Conservation (phyloP, 2,113 vertebrate genomes). For the Sinocyclocheilus maitianheensis region DNA sequence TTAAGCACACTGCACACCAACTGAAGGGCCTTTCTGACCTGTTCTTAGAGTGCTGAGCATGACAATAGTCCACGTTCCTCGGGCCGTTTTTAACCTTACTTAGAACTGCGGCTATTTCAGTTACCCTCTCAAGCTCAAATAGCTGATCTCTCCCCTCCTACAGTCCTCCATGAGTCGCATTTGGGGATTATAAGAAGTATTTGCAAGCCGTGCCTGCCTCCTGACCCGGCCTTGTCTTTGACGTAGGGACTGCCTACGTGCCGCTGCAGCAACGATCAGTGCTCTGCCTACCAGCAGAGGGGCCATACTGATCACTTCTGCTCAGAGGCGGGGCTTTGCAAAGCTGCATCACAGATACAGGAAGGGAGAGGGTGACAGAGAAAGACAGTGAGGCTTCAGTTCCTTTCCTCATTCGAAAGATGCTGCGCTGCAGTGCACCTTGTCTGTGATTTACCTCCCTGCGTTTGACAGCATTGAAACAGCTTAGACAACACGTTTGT, state of each 20-base stretch:
- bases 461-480: not conserved
- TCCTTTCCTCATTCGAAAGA: constrained; percentile 55
- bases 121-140: constrained; percentile 56
- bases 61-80: constrained; percentile 44
- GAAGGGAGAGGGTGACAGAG: constrained; percentile 53
- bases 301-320: constrained; percentile 76
- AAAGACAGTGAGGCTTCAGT: constrained; percentile 57
- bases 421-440: constrained; percentile 51
- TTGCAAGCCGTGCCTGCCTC: constrained; percentile 61
- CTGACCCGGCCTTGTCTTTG: constrained; percentile 71
- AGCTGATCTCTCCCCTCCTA: constrained; percentile 35
- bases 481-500: not conserved
- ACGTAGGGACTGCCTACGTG: constrained; percentile 78
- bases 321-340: constrained; percentile 57
- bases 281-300: constrained; percentile 78
- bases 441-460: not conserved
- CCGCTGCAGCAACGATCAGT: constrained; percentile 79
- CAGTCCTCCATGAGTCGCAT: constrained; percentile 58
- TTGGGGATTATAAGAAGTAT: constrained; percentile 72
- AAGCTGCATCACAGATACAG: constrained; percentile 45
- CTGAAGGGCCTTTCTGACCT: not conserved
- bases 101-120: constrained; percentile 70
- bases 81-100: constrained; percentile 63
- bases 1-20: not conserved
- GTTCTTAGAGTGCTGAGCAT: constrained; percentile 31